Percentiles rank a stretch among this genome's conserved stretches.
phyloP scores from a whole-genome alignment of 2,888 invertebrate species.

The Disparrhopalites patrizii region DNA sequence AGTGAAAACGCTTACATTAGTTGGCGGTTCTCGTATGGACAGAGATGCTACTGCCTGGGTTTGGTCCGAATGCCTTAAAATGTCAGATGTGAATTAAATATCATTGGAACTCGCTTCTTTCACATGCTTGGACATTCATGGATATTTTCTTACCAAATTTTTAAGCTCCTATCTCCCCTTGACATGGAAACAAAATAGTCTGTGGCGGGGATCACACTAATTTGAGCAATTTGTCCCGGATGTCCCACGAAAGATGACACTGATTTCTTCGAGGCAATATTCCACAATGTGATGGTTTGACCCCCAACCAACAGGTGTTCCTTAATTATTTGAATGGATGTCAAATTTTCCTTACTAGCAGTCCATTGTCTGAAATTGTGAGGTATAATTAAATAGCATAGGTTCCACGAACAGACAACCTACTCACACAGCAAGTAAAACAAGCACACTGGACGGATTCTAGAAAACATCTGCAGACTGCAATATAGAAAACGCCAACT shows the following conservation, averaged over 20 bases:
- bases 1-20: constrained; percentile 43
- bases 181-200: constrained; percentile 50
- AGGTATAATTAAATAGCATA: constrained; percentile 32
- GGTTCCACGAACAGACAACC: no score
- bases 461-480: no score
- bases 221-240: constrained; percentile 56
- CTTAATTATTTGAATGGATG: constrained; percentile 60
- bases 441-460: no score
- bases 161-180: constrained; percentile 49
- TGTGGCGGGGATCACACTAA: constrained; percentile 40
- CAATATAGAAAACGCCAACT: no score
- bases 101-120: no score
- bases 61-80: constrained; percentile 40
- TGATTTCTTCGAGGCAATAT: constrained; percentile 58
- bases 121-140: no score
- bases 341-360: constrained; percentile 60
- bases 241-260: constrained; percentile 65
- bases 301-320: constrained; percentile 52
- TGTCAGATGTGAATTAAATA: constrained; percentile 32
- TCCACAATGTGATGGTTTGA: constrained; percentile 61
- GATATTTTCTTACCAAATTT: constrained; percentile 49
- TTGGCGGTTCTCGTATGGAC: constrained; percentile 46
- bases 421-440: no score
- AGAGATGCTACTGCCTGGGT: constrained; percentile 48
- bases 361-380: constrained; percentile 62